These are phyloP conservation scores for Caerostris darwini DNA, from an alignment of 1,140 invertebrate species.

Conservation along the genomic window DNA sequence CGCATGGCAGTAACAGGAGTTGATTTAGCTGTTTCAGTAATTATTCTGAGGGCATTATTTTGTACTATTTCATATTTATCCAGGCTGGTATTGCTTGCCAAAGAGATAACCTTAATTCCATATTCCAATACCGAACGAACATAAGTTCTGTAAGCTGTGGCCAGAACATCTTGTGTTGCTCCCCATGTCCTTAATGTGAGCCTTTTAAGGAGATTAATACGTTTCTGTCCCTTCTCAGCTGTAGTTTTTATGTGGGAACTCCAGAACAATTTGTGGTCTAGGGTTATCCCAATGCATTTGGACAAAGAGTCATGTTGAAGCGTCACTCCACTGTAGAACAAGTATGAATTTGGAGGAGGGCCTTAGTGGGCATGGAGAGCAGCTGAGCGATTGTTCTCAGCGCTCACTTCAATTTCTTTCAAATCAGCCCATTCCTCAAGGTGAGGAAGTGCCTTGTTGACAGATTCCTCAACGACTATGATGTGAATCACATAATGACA, in stretches of 20 bases:
- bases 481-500: too few relatives aligned
- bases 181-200: slow-evolving; percentile 11
- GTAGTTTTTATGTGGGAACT: not conserved
- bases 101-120: not conserved
- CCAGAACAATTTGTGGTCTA: not conserved
- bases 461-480: too few relatives aligned
- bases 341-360: not conserved
- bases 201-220: not conserved
- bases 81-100: not conserved
- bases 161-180: slow-evolving; percentile 26
- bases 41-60: not conserved
- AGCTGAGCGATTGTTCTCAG: too few relatives aligned
- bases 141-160: slow-evolving; percentile 22
- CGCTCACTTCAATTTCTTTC: too few relatives aligned
- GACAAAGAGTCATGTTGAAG: not conserved
- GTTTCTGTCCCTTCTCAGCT: not conserved
- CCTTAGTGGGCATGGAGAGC: not conserved
- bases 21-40: not conserved
- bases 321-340: not conserved
- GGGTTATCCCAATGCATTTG: slow-evolving; percentile 1
- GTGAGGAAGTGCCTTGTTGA: not conserved
- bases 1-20: slow-evolving; percentile 4
- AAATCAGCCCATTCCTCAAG: not conserved
- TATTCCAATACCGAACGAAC: slow-evolving; percentile 13
- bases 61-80: slow-evolving; percentile 1